Percentiles rank a stretch among this genome's conserved stretches.
Conservation (phyloP, 1,140 invertebrate genomes). For the Conus betulinus region DNA sequence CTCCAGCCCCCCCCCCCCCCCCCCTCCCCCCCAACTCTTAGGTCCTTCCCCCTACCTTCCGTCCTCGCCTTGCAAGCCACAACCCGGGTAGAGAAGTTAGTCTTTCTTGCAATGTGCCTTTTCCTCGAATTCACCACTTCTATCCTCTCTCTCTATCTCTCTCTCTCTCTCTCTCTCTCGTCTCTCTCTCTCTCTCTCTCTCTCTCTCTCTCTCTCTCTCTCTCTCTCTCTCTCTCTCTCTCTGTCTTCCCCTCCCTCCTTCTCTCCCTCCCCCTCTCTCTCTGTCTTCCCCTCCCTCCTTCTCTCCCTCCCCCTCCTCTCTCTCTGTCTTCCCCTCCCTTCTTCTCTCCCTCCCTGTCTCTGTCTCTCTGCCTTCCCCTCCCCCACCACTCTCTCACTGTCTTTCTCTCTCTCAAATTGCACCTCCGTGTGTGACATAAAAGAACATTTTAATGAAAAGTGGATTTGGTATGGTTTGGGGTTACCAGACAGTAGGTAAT, state of each 20-base stretch:
- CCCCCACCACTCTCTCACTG: background rate
- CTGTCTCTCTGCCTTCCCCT: conserved; percentile 7
- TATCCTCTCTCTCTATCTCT: background rate
- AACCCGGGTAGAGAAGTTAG: too few species aligned
- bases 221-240: conserved; percentile 8
- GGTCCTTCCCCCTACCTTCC: too few species aligned
- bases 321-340: background rate
- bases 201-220: conserved; percentile 34
- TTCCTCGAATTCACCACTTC: too few species aligned
- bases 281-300: background rate
- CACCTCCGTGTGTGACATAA: too few species aligned
- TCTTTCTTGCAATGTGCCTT: too few species aligned
- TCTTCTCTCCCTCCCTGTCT: conserved; percentile 33
- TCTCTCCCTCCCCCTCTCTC: conserved; percentile 12
- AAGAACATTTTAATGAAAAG: too few species aligned
- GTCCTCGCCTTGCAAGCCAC: too few species aligned
- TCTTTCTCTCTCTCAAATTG: background rate
- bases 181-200: conserved; percentile 36
- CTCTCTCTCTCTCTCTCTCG: background rate
- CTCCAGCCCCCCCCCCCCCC: too few species aligned
- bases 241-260: background rate
- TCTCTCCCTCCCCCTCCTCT: background rate
- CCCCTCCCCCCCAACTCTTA: too few species aligned
- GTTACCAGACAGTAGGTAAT: too few species aligned
- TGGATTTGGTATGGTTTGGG: too few species aligned